Base-by-base conservation (phyloP, 53 echinoderm and acorn worm genomes). In the Echinarachnius parma region DNA sequence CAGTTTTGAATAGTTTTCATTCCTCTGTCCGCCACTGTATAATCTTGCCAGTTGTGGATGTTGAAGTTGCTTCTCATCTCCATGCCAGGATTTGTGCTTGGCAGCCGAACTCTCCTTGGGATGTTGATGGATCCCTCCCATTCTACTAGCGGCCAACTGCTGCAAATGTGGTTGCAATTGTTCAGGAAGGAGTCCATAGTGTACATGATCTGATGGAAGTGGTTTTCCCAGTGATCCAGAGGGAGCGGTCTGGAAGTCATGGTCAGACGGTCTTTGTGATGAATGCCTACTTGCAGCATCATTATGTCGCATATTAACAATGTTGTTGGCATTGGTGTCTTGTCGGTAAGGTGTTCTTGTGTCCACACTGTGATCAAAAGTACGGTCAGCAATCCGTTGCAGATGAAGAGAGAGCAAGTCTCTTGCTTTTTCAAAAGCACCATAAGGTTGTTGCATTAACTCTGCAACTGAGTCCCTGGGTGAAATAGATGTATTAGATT, bases 351-450 rank as follows among this genome's bases (percentile, higher is more conserved):
- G 74, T 11, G 74, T 72, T 28, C 74, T 57, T 42, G 57, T 72
- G 34, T 56, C 74, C 29, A 86, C 64, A 59, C 98, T 98, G 55
- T 98, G 98, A 61, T 98, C 89, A 80, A 98, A 98, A 18, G 83
- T 92, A 31, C 80, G 83, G 8, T 98, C 92, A 20, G 92, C 55
- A 0, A 71, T 82, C 31, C 84, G 84, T 37, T 88, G 98, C 49
- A 98, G 54, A 20, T 98, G 98, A 34, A 89, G 68, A 21, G 85
- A 79, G 29, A 98, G 61, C 27, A 92, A 54, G 46, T 92, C 83
- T 48, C 85, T 79, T 42, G 98, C 92, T 72, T 77, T 66, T 26
- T 83, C 84, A 36, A 91, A 75, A 29, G 98, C 98, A 48, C 79
- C 88, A 88, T 77, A 90, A 7, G 57, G 74, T 57, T 58, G 22